Conservation (phyloP, 2,797 vertebrate species). For the Buphagus erythrorhynchus region DNA sequence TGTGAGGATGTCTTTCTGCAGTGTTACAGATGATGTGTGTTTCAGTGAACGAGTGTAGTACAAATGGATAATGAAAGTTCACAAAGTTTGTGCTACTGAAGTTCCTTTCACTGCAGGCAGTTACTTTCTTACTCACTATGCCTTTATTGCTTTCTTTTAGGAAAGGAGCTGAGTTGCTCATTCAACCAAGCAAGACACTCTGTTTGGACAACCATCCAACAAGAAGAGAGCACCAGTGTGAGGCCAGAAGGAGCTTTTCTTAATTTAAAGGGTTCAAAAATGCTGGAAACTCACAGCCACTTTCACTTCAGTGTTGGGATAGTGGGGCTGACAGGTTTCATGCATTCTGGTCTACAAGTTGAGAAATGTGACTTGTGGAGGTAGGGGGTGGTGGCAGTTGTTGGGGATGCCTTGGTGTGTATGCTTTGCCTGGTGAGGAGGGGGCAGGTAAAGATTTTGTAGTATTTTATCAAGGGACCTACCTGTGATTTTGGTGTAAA, state of each 20-base stretch:
- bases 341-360: neutral
- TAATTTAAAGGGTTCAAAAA: neutral
- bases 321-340: neutral
- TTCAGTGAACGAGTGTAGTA: neutral
- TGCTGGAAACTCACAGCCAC: neutral
- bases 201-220: neutral
- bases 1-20: neutral
- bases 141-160: neutral
- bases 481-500: neutral
- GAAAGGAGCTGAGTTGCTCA: neutral
- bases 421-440: neutral
- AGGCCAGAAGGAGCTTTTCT: neutral
- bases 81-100: neutral
- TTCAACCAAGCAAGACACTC: neutral
- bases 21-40: neutral
- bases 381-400: neutral
- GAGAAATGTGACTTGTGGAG: neutral
- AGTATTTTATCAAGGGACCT: neutral
- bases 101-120: neutral
- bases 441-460: neutral
- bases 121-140: slow-evolving; percentile 11
- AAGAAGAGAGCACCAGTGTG: neutral
- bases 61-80: slow-evolving; percentile 34
- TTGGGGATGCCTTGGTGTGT: neutral
- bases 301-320: neutral